phyloP scores from a whole-genome alignment of 1,140 invertebrate genomes.

The Prorops nasuta region DNA sequence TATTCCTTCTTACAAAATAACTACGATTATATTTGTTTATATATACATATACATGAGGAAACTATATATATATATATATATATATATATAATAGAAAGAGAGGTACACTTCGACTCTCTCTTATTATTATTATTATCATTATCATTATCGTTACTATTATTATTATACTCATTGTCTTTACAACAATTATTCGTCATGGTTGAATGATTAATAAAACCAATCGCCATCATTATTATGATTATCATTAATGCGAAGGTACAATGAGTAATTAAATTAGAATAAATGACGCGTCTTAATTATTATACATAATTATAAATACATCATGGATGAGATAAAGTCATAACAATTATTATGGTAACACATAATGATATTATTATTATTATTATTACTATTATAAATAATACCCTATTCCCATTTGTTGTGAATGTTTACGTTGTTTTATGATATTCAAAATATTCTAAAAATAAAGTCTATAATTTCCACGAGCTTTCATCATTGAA shows the following conservation, averaged over 20 bases:
- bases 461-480: constrained; percentile 48
- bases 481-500: constrained; percentile 17
- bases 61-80: constrained; percentile 10
- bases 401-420: constrained; percentile 39
- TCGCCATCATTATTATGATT: not conserved
- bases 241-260: constrained; percentile 7
- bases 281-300: constrained; percentile 33
- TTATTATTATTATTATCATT: constrained; percentile 26
- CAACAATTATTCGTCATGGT: no score
- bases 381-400: constrained; percentile 36
- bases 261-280: constrained; percentile 26
- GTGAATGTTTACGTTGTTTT: constrained; percentile 47
- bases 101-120: constrained; percentile 3
- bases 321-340: constrained; percentile 17
- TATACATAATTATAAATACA: constrained; percentile 39
- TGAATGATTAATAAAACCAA: no score
- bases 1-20: constrained; percentile 28
- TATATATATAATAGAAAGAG: not conserved
- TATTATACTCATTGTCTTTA: not conserved
- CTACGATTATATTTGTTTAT: constrained; percentile 23
- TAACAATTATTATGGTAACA: constrained; percentile 39
- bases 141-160: not conserved
- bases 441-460: constrained; percentile 46
- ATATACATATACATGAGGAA: constrained; percentile 19
- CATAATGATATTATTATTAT: constrained; percentile 39